These are phyloP conservation scores for Aldabrachelys gigantea DNA, from an alignment of 2,113 vertebrate genomes.

Conservation along the genomic window DNA sequence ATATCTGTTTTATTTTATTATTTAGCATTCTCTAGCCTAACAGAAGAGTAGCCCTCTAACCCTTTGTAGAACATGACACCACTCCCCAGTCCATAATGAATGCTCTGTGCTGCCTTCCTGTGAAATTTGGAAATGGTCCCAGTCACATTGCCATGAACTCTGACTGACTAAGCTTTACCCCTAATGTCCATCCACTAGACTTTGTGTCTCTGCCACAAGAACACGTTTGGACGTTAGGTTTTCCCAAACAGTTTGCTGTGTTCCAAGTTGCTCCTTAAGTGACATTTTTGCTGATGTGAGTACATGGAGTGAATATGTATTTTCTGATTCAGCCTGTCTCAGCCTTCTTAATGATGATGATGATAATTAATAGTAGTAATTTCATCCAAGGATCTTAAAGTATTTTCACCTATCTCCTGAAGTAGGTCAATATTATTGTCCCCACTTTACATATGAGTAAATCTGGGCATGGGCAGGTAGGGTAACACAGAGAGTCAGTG, in stretches of 20 bases:
- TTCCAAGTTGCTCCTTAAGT: background rate
- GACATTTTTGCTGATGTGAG: background rate
- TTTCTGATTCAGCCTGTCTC: background rate
- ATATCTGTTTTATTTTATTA: background rate
- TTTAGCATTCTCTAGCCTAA: background rate
- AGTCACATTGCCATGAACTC: background rate
- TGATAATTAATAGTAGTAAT: too few relatives aligned
- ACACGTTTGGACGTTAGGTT: background rate
- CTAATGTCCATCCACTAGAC: background rate
- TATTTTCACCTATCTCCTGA: too few relatives aligned
- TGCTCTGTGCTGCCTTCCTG: background rate
- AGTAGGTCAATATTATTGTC: too few relatives aligned
- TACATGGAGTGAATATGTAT: background rate
- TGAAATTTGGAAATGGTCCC: background rate
- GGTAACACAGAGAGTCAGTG: background rate
- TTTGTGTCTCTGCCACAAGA: background rate
- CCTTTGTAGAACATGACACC: background rate
- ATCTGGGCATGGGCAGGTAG: background rate
- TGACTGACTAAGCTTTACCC: background rate
- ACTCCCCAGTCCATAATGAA: background rate
- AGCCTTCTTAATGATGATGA: too few relatives aligned
- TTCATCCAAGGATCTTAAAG: too few relatives aligned
- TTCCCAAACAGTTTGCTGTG: background rate
- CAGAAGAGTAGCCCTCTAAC: background rate
- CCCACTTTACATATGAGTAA: too few relatives aligned